Evolutionary conservation across 2,113 vertebrate species (phyloP), one percentile per base, ranked within the genome.

Genomic region (Pseudonaja textilis): DNA sequence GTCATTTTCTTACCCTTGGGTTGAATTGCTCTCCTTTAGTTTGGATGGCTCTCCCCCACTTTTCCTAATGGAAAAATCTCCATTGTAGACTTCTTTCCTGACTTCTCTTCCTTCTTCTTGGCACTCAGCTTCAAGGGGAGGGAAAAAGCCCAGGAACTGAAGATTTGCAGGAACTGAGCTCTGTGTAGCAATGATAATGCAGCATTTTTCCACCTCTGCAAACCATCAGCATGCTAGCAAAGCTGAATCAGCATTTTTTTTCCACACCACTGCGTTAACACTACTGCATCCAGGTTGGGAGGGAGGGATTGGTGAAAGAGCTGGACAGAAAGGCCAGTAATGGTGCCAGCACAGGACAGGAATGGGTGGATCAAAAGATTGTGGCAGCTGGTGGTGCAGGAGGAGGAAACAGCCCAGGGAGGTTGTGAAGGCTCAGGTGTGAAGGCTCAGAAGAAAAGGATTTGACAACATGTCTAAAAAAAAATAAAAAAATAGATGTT

Each of bases 181-280:
- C 22, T 34, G 11, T 39, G 18, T 0, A 47, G 26, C 12, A 34
- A 6, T 20, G 50, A 29, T 87, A 89, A 93, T 42, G 45, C 89
- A 39, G 45, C 89, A 90, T 20, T 90, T 90, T 2, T 8, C 34
- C 74, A 61, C 34, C 56, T 12, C 88, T 61, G 92, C 92, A 86
- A 42, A 34, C 55, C 52, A 81, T 57, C 81, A 52, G 88, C 69
- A 22, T 25, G 9, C 55, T 85, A 52, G 88, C n/a, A 59, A 23
- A 86, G 8, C 55, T 87, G 92, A 54, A 47, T 93, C 89, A n/a
- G 92, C 92, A 86, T 47, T 90, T 87, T 50, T 55, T 18, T 7
- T 39, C 39, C 18, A 42, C 74, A 39, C 92, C 25, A 20, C 85
- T 14, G 57, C 8, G 0, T 61, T 54, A 88, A 69, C 23, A 34